These are phyloP conservation scores for Muscina levida DNA, from an alignment of 2,888 invertebrate species.

Conservation along the genomic window DNA sequence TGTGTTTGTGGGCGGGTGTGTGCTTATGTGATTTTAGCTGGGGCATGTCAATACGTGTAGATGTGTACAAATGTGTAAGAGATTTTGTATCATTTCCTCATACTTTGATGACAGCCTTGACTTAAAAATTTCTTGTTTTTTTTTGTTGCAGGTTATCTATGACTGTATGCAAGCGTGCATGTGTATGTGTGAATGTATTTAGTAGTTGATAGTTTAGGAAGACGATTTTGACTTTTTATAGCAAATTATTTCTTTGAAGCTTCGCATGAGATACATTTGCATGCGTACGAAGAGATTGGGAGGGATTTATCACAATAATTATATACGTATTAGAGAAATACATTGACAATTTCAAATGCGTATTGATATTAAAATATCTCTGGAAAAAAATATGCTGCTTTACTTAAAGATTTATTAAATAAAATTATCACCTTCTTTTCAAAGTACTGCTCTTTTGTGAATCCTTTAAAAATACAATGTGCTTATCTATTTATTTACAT, in stretches of 20 bases:
- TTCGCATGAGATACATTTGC: background rate
- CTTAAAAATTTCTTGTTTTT: slow-evolving; percentile 20
- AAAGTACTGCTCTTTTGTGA: too few relatives aligned
- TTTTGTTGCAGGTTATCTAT: slow-evolving; percentile 39
- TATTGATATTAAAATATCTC: too few relatives aligned
- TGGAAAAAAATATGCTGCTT: too few relatives aligned
- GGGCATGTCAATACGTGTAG: background rate
- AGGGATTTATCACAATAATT: background rate
- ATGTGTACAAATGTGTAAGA: slow-evolving; percentile 28
- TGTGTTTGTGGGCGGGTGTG: background rate
- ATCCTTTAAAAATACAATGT: too few relatives aligned
- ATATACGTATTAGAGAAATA: too few relatives aligned
- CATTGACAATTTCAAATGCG: too few relatives aligned
- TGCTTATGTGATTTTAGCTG: background rate
- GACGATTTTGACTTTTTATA: slow-evolving; percentile 28
- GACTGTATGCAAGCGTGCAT: background rate
- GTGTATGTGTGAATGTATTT: background rate
- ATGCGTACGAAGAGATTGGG: slow-evolving; percentile 21
- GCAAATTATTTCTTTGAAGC: slow-evolving; percentile 32
- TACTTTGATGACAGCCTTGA: slow-evolving; percentile 41
- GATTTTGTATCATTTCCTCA: slow-evolving; percentile 14
- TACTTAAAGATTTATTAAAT: too few relatives aligned
- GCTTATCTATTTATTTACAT: too few relatives aligned
- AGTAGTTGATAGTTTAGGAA: background rate
- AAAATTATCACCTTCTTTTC: too few relatives aligned